Percentiles rank a stretch among this genome's conserved stretches.
Conservation (phyloP, 1,140 invertebrate species). For the Oscheius sp. region DNA sequence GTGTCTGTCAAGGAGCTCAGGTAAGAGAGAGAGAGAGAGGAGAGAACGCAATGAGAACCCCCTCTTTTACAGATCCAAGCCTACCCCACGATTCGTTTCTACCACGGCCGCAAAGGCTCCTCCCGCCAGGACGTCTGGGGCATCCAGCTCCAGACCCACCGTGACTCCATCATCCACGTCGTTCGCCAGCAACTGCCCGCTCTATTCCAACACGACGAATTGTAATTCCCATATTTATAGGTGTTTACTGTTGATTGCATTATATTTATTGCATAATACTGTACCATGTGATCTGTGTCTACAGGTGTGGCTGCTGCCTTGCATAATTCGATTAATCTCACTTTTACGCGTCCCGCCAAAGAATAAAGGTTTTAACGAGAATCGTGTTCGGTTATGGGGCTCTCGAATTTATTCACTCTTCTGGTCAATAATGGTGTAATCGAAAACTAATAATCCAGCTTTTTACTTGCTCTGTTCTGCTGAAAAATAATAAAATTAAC, state of each 20-base stretch:
- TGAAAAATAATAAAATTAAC: no score
- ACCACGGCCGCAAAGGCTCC: slow-evolving; percentile 29
- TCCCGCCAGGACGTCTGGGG: slow-evolving; percentile 35
- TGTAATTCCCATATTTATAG: slow-evolving; percentile 27
- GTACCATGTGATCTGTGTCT: neutral
- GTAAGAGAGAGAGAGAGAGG: neutral
- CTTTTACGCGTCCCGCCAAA: no score
- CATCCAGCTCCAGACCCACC: slow-evolving; percentile 30
- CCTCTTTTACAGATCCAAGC: slow-evolving; percentile 25
- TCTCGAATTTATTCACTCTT: no score
- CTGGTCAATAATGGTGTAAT: no score
- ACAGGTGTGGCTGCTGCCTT: neutral
- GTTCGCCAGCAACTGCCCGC: slow-evolving; percentile 33
- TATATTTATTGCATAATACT: neutral
- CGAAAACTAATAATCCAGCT: no score
- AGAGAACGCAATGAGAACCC: neutral
- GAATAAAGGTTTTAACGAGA: no score
- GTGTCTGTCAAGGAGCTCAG: slow-evolving; percentile 40
- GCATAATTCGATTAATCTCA: no score
- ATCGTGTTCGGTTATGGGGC: no score
- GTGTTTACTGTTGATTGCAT: neutral
- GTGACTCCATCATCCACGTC: slow-evolving; percentile 29
- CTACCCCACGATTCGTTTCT: slow-evolving; percentile 44
- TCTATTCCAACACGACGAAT: slow-evolving; percentile 33
- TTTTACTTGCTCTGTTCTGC: no score